Evolutionary conservation across 2,888 invertebrate species (phyloP).

Genomic region (Lasioglossum zephyrum): DNA sequence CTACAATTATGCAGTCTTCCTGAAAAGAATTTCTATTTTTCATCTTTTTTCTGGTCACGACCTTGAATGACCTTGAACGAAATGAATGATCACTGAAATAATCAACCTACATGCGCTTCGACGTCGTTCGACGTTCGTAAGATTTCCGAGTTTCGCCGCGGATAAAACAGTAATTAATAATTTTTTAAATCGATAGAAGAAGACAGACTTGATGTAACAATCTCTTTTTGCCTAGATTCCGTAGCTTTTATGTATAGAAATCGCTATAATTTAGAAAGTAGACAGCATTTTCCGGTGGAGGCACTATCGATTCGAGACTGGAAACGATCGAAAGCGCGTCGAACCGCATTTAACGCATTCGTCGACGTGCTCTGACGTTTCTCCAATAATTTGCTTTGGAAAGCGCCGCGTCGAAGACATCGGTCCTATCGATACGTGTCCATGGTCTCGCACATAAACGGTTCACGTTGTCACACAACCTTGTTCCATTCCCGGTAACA

Average conservation of each 20-base stretch:
- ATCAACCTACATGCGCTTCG: not conserved
- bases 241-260: not conserved
- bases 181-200: not conserved
- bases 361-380: constrained; percentile 35
- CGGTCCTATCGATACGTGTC: constrained; percentile 37
- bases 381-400: constrained; percentile 40
- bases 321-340: not conserved
- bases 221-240: not conserved
- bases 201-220: not conserved
- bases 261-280: not conserved
- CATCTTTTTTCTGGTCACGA: not conserved
- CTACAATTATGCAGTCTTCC: not conserved
- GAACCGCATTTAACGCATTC: constrained; percentile 7
- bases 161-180: not conserved
- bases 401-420: not conserved
- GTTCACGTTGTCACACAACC: constrained; percentile 19
- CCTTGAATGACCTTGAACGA: not conserved
- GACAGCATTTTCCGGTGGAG: not conserved
- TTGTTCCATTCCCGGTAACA: constrained; percentile 43
- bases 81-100: not conserved
- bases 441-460: constrained; percentile 1
- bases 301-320: not conserved
- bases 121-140: not conserved
- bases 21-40: not conserved
- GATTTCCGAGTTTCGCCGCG: not conserved